Conservation (phyloP, 2,797 vertebrate species). For the Enteromius unitaeniatus region DNA sequence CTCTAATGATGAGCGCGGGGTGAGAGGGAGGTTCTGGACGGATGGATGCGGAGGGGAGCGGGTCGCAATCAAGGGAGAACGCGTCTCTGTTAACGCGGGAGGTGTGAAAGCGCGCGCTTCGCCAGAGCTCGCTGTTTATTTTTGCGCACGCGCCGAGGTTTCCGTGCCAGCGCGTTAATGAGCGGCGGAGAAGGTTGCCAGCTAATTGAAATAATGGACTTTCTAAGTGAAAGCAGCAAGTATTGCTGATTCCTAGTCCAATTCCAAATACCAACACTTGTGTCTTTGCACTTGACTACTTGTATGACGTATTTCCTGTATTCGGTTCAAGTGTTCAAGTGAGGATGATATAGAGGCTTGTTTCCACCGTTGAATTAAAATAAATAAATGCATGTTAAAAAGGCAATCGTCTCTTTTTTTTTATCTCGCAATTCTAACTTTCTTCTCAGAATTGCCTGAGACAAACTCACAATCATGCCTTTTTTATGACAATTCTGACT, state of each 20-base stretch:
- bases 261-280: no score
- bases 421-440: no score
- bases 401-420: no score
- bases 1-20: conserved; percentile 86
- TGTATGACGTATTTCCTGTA: no score
- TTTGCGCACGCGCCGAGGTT: conserved; percentile 22
- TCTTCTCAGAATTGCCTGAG: no score
- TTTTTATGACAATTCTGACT: no score
- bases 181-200: conserved; percentile 42
- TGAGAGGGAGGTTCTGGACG: conserved; percentile 71
- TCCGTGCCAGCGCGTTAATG: conserved; percentile 41
- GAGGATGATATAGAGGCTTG: no score
- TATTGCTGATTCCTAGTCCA: neutral
- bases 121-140: conserved; percentile 33
- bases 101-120: conserved; percentile 43
- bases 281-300: no score
- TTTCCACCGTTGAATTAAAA: no score
- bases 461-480: no score
- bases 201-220: conserved; percentile 52
- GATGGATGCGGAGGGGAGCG: conserved; percentile 53
- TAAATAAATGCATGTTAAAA: no score
- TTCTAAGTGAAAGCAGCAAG: neutral
- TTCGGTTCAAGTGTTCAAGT: no score
- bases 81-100: conserved; percentile 10
- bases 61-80: conserved; percentile 66